A percentile compares a stretch with the other conserved stretches of the same genome.
phyloP scores from a whole-genome alignment of 2,113 vertebrate species.

The Plecotus auritus region DNA sequence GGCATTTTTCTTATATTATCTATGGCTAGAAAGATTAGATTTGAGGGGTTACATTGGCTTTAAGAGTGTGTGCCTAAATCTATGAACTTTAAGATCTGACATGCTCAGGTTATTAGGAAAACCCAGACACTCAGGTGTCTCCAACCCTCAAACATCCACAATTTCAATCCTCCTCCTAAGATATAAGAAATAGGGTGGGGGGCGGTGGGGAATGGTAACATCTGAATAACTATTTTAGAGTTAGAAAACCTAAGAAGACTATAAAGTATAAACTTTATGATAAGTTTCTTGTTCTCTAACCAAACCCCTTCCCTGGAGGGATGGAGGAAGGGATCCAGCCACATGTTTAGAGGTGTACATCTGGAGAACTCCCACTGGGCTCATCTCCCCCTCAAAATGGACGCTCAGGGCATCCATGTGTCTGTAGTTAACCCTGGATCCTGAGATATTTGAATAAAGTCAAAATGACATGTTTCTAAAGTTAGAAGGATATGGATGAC shows the following conservation, averaged over 20 bases:
- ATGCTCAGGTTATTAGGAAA: background rate
- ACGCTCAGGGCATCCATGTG: background rate
- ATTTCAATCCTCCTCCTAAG: background rate
- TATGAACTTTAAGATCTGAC: background rate
- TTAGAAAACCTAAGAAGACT: background rate
- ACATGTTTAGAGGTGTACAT: accelerated
- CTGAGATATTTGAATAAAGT: background rate
- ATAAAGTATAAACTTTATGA: background rate
- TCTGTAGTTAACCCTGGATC: background rate
- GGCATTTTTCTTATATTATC: background rate
- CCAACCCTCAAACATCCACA: background rate
- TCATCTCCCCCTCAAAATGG: background rate
- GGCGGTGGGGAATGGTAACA: background rate
- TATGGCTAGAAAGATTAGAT: background rate
- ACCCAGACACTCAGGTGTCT: background rate
- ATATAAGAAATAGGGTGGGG: background rate
- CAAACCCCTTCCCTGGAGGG: background rate
- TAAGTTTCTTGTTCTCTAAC: background rate
- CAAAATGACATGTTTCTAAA: background rate
- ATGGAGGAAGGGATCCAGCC: background rate
- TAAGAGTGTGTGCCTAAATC: background rate
- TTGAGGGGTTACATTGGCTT: background rate
- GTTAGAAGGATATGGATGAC: background rate
- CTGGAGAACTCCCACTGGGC: accelerated
- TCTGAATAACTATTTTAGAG: background rate